phyloP scores from a whole-genome alignment of 2,113 vertebrate genomes.

The Heptranchias perlo region DNA sequence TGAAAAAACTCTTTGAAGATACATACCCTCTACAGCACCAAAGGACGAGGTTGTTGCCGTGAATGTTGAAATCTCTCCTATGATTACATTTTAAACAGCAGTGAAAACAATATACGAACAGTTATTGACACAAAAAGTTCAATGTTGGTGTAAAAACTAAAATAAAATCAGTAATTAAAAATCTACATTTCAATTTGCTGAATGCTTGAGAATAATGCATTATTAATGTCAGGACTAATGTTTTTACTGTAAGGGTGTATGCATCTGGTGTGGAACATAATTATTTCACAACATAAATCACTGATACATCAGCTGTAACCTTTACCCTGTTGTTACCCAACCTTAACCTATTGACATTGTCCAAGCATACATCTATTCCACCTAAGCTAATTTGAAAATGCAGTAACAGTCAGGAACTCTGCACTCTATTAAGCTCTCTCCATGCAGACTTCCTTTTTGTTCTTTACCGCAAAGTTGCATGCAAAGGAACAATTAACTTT shows the following conservation, averaged over 20 bases:
- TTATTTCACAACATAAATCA: slow-evolving; percentile 16
- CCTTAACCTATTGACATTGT: not conserved
- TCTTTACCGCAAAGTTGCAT: slow-evolving; percentile 34
- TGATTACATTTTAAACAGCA: not conserved
- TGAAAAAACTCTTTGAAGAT: not conserved
- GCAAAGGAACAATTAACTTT: slow-evolving; percentile 29
- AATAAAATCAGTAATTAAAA: not conserved
- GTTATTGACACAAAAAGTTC: not conserved
- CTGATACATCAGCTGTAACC: not conserved
- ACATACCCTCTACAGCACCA: not conserved
- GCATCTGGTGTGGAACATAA: not conserved
- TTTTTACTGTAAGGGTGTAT: not conserved
- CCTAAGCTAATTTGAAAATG: not conserved
- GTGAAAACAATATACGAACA: not conserved
- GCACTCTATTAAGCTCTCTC: slow-evolving; percentile 5
- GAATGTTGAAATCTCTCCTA: not conserved
- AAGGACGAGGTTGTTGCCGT: not conserved
- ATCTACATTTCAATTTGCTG: not conserved
- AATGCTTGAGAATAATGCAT: not conserved
- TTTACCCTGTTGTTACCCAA: not conserved
- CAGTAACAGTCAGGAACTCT: not conserved
- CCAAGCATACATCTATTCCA: not conserved
- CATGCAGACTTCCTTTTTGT: slow-evolving; percentile 21
- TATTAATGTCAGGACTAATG: not conserved
- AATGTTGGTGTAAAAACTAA: not conserved